Evolutionary conservation across 2,113 vertebrate species (phyloP).

Genomic region (Oryzias curvinotus): DNA sequence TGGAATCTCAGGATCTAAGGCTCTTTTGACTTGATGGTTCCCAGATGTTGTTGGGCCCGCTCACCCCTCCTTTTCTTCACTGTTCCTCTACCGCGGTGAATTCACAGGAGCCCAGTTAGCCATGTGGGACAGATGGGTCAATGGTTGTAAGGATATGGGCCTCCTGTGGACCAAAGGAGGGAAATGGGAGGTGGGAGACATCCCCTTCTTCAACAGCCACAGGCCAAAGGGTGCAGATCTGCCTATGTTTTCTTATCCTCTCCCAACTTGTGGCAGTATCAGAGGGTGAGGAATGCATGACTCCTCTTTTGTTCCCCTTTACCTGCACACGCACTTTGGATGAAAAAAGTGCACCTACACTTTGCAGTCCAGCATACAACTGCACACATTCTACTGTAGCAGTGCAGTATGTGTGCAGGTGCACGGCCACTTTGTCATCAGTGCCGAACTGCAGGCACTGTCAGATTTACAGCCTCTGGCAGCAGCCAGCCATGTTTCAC

Average conservation of each 20-base stretch:
- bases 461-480: conserved; percentile 69
- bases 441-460: conserved; percentile 59
- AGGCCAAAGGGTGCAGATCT: conserved; percentile 55
- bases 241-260: conserved; percentile 52
- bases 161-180: conserved; percentile 72
- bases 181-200: conserved; percentile 68
- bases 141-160: conserved; percentile 64
- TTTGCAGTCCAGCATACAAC: too few relatives aligned
- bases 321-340: conserved; percentile 1
- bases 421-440: conserved; percentile 45
- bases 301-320: background rate
- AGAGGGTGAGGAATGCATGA: conserved; percentile 1
- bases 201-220: conserved; percentile 55
- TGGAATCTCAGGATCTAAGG: conserved; percentile 72
- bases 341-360: too few relatives aligned
- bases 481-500: conserved; percentile 64
- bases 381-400: background rate
- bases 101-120: conserved; percentile 74
- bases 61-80: conserved; percentile 41
- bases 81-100: conserved; percentile 62
- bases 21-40: conserved; percentile 80
- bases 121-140: conserved; percentile 70
- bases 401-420: conserved; percentile 48
- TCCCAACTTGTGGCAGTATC: conserved; percentile 17
- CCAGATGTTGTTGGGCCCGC: conserved; percentile 81